phyloP scores from a whole-genome alignment of 2,113 vertebrate species.

The Chamaea fasciata region DNA sequence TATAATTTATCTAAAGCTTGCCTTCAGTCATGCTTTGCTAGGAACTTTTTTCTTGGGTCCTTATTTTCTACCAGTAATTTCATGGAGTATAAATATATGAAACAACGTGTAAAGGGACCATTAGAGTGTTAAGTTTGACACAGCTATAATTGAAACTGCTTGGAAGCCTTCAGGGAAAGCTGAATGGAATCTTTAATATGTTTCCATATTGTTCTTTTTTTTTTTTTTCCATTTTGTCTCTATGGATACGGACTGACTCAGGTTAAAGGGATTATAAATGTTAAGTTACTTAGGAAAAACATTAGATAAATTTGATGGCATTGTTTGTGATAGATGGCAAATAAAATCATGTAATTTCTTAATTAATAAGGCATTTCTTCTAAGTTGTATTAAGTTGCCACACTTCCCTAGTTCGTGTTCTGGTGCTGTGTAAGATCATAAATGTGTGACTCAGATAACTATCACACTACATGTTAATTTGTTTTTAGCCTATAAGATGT shows the following conservation, averaged over 20 bases:
- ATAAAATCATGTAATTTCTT: background rate
- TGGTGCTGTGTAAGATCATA: background rate
- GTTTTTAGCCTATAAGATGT: background rate
- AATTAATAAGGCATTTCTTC: slow-evolving; percentile 37
- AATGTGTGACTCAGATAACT: background rate
- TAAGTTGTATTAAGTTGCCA: background rate
- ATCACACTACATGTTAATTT: background rate
- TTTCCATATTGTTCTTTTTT: background rate
- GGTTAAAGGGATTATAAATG: background rate
- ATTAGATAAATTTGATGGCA: slow-evolving; percentile 7
- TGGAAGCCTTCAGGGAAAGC: background rate
- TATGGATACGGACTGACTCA: background rate
- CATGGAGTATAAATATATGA: background rate
- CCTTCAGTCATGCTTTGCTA: background rate
- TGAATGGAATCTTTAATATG: background rate
- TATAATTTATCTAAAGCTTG: background rate
- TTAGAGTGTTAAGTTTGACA: background rate
- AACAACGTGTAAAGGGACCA: background rate
- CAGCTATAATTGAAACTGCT: background rate
- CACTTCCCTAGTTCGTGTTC: background rate
- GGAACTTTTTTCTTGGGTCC: background rate
- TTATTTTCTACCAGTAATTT: background rate
- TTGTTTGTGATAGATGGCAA: background rate
- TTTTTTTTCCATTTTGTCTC: background rate
- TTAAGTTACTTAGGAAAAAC: background rate